Evolutionary conservation across 1,140 invertebrate genomes (phyloP).

Genomic region (Lithobius niger): DNA sequence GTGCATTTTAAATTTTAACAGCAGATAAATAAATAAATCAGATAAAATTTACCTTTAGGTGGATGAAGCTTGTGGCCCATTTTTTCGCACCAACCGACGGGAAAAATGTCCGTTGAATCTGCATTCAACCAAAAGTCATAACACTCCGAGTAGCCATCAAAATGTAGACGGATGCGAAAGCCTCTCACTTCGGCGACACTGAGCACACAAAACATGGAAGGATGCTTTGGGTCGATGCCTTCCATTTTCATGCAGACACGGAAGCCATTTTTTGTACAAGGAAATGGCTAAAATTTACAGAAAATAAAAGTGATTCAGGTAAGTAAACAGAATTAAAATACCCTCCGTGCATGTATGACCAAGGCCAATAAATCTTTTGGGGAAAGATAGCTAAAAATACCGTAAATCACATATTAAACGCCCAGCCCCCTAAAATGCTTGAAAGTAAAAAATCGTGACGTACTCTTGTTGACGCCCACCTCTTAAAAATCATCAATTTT

Average conservation of each 20-base stretch:
- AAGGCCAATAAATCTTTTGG: too few species aligned
- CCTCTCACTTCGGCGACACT: constrained; percentile 65
- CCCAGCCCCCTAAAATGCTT: too few species aligned
- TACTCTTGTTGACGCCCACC: too few species aligned
- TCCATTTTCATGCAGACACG: constrained; percentile 80
- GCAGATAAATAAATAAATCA: too few species aligned
- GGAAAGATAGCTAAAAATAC: too few species aligned
- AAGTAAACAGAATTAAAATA: neutral
- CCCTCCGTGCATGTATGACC: too few species aligned
- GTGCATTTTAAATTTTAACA: too few species aligned
- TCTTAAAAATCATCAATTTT: too few species aligned
- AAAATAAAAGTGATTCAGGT: neutral
- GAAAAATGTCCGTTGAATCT: constrained; percentile 80
- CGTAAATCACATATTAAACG: too few species aligned
- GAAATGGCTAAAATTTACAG: constrained; percentile 38
- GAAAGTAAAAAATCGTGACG: too few species aligned
- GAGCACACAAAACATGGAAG: constrained; percentile 73
- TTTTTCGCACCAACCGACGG: constrained; percentile 81
- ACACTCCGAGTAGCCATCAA: constrained; percentile 78
- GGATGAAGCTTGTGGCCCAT: constrained; percentile 56
- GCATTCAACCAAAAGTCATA: constrained; percentile 92
- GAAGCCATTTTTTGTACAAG: constrained; percentile 53
- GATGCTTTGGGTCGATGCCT: constrained; percentile 83
- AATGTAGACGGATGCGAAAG: constrained; percentile 64
- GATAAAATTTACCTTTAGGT: constrained; percentile 49